Evolutionary conservation across 2,888 invertebrate genomes (phyloP), one percentile per base, ranked within the genome.

Genomic region (Aplocera efformata): DNA sequence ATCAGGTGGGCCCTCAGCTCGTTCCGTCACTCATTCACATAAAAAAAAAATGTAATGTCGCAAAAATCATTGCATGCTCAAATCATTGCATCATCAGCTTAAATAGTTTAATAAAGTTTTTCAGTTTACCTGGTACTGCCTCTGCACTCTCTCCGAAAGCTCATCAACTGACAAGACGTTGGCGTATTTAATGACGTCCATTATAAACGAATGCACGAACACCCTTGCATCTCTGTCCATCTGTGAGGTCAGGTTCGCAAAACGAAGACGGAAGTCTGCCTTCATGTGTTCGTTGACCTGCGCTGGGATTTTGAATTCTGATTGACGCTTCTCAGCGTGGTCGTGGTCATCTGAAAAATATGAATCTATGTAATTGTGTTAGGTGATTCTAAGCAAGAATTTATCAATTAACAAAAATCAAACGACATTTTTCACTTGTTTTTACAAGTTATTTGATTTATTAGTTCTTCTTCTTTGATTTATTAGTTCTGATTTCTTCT

Each of bases 91-190:
- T 4, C 3, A n/a, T 8, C 8, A 25, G 8, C 2, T 8, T 9
- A n/a, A n/a, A n/a, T 17, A 23, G 24, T 10, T 1, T 17, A 9
- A 1, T 9, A 7, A 10, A 8, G 7, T 1, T 27, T 35, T 5
- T 1, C 10, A 10, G 7, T 53, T 38, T 13, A 90, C 90, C 79
- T 94, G 94, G 77, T 98, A 99, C 68, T 96, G 96, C 63, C 95
- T 94, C 80, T 98, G 98, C 20, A 97, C 94, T 29, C 94, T 85
- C 67, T 98, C 97, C 0, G 98, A 96, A 21, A 98, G 79, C 52
- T 98, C 96, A 42, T 97, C 97, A 1, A 96, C 92, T 6, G 90
- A 83, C 72, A 91, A 90, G 0, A 85, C 74, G 46, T 90, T 90
- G 25, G 91, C 85, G 55, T 89, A 90, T 55, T 90, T 90, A 22